A percentile compares a stretch with the other conserved stretches of the same genome.
Evolutionary conservation across 2,797 vertebrate genomes (phyloP).

Genomic region (Antrozous pallidus): DNA sequence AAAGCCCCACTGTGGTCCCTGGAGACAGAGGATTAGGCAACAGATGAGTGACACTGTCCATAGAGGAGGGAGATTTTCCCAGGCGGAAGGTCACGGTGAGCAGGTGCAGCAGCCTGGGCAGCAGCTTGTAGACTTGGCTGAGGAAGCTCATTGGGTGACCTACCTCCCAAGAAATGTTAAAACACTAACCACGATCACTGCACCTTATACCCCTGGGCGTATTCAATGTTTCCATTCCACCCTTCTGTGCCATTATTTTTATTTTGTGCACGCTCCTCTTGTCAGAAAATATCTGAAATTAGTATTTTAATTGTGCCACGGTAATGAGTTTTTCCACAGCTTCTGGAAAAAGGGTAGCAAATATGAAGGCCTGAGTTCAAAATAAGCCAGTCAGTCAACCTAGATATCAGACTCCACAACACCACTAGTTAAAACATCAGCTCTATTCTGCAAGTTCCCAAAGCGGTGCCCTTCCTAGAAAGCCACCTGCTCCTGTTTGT

Average conservation of each 20-base stretch:
- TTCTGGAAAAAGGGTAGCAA: conserved; percentile 20
- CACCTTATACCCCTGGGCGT: neutral
- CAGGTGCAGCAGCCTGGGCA: fast-evolving
- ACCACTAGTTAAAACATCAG: neutral
- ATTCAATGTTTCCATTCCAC: neutral
- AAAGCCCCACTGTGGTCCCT: neutral
- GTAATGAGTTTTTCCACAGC: neutral
- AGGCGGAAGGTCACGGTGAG: neutral
- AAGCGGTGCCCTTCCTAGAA: neutral
- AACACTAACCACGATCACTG: neutral
- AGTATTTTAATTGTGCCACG: neutral
- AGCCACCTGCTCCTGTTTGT: neutral
- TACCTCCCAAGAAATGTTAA: neutral
- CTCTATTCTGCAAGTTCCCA: neutral
- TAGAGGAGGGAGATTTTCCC: neutral
- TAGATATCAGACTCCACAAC: neutral
- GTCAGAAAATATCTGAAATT: neutral
- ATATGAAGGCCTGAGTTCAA: neutral
- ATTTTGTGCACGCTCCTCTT: neutral
- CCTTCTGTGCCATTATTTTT: neutral
- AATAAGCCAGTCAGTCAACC: neutral
- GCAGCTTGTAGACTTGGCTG: neutral
- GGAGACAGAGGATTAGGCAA: neutral
- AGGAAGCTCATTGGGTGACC: neutral
- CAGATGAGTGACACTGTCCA: neutral